Base-by-base conservation (phyloP, 2,797 vertebrate species). In the Pseudochromis fuscus region DNA sequence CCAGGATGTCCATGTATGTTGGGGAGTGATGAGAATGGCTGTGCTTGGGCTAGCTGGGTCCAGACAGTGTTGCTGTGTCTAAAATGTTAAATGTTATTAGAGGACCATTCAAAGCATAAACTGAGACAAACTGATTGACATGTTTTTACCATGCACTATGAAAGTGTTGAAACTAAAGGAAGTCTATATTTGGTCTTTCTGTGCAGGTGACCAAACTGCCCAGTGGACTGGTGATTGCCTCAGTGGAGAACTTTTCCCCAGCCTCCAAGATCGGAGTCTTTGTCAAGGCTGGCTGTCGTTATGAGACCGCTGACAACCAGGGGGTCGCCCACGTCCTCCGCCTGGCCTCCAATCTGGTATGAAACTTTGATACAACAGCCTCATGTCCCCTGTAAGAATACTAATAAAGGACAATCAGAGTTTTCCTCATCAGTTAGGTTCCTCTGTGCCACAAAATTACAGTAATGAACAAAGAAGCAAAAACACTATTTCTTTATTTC, bases 221-320 rank as follows among this genome's bases (percentile, higher is more conserved):
- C 61, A 98, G 95, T 75, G 98, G 97, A 3, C 92, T 99, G 81
- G 90, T 98, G 77, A 95, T 99, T 12, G 94, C 97, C 0, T 98
- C 97, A 35, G 72, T 97, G 88, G 97, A 99, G 82, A 98, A 97
- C 75, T 96, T 96, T 71, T 96, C 96, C 48, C 97, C 98, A 2
- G 72, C 87, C 42, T 95, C 97, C 67, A 97, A 95, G 88, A 97
- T 99, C 25, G 95, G 95, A 3, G 95, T 99, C 53, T 96, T 98
- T 58, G 67, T 99, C 75, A 97, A 94, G 87, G 93, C 96, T 0
- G 97, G 98, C 74, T 98, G 96, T 83, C 94, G 97, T 64, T 94
- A 96, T 72, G 97, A 99, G 88, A 95, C 93, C 11, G 28, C 79
- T 3, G 90, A 85, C 53, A 97, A 95, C 83, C 90, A 95, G 79